phyloP scores from a whole-genome alignment of 2,888 invertebrate genomes.

The Drosophila picticornis region DNA sequence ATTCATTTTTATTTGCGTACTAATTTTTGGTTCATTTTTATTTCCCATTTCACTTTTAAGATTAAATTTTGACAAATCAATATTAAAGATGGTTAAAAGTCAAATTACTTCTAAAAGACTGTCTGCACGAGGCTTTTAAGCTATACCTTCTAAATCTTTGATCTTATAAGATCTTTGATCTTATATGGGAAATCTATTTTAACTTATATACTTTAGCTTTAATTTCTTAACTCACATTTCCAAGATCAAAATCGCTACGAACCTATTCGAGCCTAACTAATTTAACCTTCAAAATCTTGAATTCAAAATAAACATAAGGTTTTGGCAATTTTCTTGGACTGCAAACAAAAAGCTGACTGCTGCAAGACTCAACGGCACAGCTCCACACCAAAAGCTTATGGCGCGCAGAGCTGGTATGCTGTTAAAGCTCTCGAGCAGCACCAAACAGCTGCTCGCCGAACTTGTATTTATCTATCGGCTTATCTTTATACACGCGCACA shows the following conservation, averaged over 20 bases:
- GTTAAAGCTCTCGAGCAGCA: constrained; percentile 29
- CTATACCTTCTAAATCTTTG: neutral
- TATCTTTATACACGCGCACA: constrained; percentile 49
- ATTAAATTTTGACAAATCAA: neutral
- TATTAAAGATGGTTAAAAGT: neutral
- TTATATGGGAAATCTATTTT: neutral
- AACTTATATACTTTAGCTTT: neutral
- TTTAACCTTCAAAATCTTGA: neutral
- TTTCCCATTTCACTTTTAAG: constrained; percentile 60
- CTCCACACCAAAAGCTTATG: constrained; percentile 31
- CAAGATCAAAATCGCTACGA: neutral
- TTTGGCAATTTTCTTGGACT: constrained; percentile 15
- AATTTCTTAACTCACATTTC: neutral
- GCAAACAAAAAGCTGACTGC: constrained; percentile 18
- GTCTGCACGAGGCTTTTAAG: neutral
- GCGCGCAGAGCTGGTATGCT: constrained; percentile 34
- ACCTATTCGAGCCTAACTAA: neutral
- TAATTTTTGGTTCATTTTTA: constrained; percentile 25
- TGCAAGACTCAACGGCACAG: constrained; percentile 22
- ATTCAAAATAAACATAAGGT: constrained; percentile 1
- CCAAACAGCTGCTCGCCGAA: constrained; percentile 57
- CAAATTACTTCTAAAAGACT: constrained; percentile 4
- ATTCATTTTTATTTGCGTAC: constrained; percentile 58
- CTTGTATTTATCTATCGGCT: constrained; percentile 70
- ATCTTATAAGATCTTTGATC: neutral